Evolutionary conservation across 2,797 vertebrate genomes (phyloP).

Genomic region (Crocidura indochinensis): DNA sequence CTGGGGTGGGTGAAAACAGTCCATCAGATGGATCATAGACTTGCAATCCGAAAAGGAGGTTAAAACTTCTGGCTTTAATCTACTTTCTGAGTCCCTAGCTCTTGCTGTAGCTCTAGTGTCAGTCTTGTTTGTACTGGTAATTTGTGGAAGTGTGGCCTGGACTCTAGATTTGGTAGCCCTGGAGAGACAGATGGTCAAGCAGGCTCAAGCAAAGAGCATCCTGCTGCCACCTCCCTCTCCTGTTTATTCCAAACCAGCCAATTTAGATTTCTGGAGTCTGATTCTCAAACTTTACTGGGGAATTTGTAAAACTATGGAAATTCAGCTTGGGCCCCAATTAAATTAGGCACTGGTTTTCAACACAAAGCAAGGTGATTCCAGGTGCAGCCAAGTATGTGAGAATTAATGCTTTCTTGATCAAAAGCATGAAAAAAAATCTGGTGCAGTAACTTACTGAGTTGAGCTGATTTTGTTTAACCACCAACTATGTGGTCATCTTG

Average conservation of each 20-base stretch:
- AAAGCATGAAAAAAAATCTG: background rate
- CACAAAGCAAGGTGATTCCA: background rate
- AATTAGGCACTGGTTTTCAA: background rate
- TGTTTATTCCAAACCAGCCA: background rate
- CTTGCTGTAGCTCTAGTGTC: background rate
- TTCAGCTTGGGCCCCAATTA: background rate
- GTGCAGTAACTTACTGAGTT: background rate
- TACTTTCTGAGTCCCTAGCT: background rate
- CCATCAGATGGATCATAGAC: background rate
- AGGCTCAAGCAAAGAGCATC: background rate
- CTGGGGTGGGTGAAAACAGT: too few relatives aligned
- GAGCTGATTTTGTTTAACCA: background rate
- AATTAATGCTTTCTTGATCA: background rate
- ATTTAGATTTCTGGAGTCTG: background rate
- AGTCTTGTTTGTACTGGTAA: conserved; percentile 13
- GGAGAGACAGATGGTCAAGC: background rate
- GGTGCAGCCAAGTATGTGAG: background rate
- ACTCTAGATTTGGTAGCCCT: background rate
- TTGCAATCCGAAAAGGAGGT: background rate
- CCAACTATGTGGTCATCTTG: background rate
- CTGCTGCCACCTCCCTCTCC: background rate
- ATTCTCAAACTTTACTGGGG: background rate
- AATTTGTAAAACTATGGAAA: conserved; percentile 38
- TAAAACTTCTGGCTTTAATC: conserved; percentile 40
- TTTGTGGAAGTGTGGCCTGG: background rate